Evolutionary conservation across 2,888 invertebrate species (phyloP).

Genomic region (Eilema caniola): DNA sequence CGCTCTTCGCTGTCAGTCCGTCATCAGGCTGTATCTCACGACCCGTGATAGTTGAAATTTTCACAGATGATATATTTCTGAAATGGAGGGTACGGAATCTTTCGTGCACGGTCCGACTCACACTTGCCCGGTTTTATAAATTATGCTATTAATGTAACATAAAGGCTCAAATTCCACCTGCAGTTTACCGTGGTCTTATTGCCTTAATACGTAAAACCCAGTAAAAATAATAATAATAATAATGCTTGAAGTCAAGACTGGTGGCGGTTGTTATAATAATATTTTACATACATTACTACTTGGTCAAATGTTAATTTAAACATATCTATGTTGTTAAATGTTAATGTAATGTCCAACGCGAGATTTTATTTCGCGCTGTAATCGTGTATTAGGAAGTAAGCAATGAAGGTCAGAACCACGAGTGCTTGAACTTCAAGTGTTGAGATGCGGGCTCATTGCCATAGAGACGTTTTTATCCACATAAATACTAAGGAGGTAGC

Average conservation of each 20-base stretch:
- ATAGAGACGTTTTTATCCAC: conserved; percentile 10
- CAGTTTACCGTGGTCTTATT: not conserved
- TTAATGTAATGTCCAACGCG: not conserved
- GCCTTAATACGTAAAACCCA: not conserved
- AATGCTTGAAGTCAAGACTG: not conserved
- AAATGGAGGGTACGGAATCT: no score
- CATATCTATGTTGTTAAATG: conserved; percentile 2
- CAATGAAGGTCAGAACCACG: conserved; percentile 20
- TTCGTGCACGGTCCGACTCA: no score
- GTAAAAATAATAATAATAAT: not conserved
- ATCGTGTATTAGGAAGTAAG: conserved; percentile 27
- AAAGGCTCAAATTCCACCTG: no score
- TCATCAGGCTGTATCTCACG: no score
- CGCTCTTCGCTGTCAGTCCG: no score
- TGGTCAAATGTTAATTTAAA: not conserved
- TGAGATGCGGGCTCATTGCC: conserved; percentile 24
- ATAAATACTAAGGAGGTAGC: conserved; percentile 1
- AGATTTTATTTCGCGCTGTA: conserved; percentile 9
- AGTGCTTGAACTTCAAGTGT: conserved; percentile 15
- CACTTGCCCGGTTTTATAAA: no score
- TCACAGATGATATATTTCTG: no score
- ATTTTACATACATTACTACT: not conserved
- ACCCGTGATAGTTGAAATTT: no score
- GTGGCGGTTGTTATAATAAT: not conserved
- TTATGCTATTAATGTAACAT: no score